These are phyloP conservation scores for Sarcophaga carnaria DNA, from an alignment of 2,888 invertebrate genomes.

Conservation along the genomic window DNA sequence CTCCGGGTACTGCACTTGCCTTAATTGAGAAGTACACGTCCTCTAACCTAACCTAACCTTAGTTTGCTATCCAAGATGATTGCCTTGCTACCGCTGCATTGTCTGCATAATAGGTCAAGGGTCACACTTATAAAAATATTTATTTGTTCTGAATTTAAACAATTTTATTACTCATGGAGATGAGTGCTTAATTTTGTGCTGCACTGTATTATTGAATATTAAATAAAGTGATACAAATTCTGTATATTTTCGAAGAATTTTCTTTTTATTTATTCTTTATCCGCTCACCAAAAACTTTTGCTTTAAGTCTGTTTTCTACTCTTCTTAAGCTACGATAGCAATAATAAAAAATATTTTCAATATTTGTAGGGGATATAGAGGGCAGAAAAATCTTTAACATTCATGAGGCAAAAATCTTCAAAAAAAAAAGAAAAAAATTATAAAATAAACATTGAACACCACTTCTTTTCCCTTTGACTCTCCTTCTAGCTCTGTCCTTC, in stretches of 20 bases:
- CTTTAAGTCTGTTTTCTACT: not conserved
- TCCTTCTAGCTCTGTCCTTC: too few species aligned
- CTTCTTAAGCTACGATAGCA: not conserved
- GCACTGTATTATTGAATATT: conserved; percentile 32
- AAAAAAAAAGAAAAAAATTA: conserved; percentile 19
- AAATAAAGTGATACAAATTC: conserved; percentile 39
- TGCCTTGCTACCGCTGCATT: too few species aligned
- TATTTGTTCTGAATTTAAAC: too few species aligned
- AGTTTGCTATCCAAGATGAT: too few species aligned
- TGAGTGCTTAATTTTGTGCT: too few species aligned
- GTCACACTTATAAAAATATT: too few species aligned
- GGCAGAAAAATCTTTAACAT: conserved; percentile 26
- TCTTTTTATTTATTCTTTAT: conserved; percentile 18
- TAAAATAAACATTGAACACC: conserved; percentile 62
- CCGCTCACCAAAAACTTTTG: not conserved
- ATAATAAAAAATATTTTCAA: not conserved
- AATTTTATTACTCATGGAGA: too few species aligned
- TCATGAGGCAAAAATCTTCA: conserved; percentile 56
- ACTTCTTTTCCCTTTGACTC: not conserved
- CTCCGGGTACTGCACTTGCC: too few species aligned
- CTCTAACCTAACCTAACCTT: too few species aligned
- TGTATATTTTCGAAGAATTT: conserved; percentile 17
- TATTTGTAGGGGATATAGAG: not conserved
- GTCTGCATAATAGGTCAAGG: too few species aligned
- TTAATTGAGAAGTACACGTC: too few species aligned